Base-by-base conservation (phyloP, 2,797 vertebrate species). In the Xiphorhynchus erythropygius region DNA sequence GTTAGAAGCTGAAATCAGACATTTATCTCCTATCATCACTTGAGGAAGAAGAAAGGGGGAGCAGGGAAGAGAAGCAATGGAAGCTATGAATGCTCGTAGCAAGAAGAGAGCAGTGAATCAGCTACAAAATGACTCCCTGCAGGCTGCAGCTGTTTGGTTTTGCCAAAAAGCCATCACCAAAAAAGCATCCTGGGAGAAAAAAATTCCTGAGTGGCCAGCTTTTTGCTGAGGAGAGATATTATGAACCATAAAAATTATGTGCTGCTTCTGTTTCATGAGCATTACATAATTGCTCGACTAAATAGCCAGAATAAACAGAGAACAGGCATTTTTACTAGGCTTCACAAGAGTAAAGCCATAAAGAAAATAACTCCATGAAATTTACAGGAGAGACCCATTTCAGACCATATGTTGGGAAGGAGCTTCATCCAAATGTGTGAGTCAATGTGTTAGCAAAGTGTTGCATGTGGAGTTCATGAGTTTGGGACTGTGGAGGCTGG, bases 291-390 rank as follows among this genome's bases (percentile, higher is more conserved):
- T 82, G 82, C 81, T 15, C 57, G 65, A 18, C 37, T 79, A 82
- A 97, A 95, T 80, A 90, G 67, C 76, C 87, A 94, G 94, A 88
- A 94, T 89, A 95, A 96, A 94, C 91, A 90, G 62, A 75, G 67
- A 97, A 76, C 3, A 23, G 85, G 70, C 80, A 82, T 88, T 91
- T 95, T 94, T 82, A 93, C 77, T 79, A 64, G 68, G 77, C 63
- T 93, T 59, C 82, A 62, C 70, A 60, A 97, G 80, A 93, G 70
- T 70, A 74, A 94, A 87, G 64, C 90, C n/a, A n/a, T 88, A 91
- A 94, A 94, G 65, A 81, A 94, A 96, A 94, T 76, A 96, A 94
- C 74, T 79, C 87, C 63, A 84, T 88, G 94, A 88, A 90, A 94
- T 95, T 94, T 84, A 82, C 83, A 94, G 74, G 93, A 94, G 91